Conservation (phyloP, 2,888 invertebrate species). For the Parasteatoda lunata region DNA sequence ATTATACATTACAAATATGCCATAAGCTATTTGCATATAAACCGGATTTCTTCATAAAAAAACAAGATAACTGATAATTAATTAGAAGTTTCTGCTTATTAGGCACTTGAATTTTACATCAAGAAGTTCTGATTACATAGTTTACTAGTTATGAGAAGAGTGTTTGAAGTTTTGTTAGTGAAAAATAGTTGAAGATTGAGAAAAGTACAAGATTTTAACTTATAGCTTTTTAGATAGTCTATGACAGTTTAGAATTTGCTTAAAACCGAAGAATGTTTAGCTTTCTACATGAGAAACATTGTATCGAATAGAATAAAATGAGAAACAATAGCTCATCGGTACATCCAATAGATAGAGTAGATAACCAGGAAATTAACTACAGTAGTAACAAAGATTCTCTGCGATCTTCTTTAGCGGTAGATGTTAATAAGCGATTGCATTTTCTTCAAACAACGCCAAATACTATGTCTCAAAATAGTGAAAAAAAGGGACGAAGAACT, state of each 20-base stretch:
- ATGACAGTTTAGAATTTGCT: not conserved
- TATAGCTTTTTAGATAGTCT: not conserved
- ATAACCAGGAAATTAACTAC: not conserved
- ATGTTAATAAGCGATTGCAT: constrained; percentile 25
- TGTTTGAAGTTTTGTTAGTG: not conserved
- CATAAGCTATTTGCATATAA: too few species aligned
- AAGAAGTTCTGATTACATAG: too few species aligned
- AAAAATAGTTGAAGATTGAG: not conserved
- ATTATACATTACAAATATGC: too few species aligned
- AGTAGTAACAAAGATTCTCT: not conserved
- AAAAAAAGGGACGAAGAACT: constrained; percentile 13
- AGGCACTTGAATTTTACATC: too few species aligned
- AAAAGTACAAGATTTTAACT: not conserved
- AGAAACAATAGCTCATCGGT: constrained; percentile 28
- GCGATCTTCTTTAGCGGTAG: constrained; percentile 34
- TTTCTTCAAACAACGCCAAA: not conserved
- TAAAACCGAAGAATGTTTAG: too few species aligned
- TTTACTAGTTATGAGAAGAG: too few species aligned
- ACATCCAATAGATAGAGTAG: constrained; percentile 18
- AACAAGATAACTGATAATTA: too few species aligned
- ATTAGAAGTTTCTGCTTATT: too few species aligned
- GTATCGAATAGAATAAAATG: not conserved
- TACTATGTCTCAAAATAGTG: not conserved
- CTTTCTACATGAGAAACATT: too few species aligned
- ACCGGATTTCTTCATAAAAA: too few species aligned